These are phyloP conservation scores for Brachirus orientalis DNA, from an alignment of 2,113 vertebrate genomes.

Conservation along the genomic window DNA sequence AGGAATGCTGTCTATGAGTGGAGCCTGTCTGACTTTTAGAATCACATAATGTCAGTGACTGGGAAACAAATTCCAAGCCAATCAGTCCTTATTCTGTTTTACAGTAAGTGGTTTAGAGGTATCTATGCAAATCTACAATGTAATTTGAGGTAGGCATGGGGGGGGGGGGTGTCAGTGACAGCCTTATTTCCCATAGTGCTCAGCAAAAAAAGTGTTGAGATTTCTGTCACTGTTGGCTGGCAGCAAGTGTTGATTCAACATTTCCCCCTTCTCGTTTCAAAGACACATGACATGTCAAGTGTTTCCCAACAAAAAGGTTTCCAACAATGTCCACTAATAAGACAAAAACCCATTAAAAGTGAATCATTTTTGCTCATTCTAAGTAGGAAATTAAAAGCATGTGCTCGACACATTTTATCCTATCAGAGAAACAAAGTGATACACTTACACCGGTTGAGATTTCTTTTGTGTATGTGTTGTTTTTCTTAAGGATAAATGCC, in stretches of 20 bases:
- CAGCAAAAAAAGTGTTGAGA: constrained; percentile 55
- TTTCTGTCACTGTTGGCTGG: constrained; percentile 53
- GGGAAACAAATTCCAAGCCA: constrained; percentile 54
- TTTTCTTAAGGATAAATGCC: constrained; percentile 9
- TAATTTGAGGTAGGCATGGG: constrained; percentile 44
- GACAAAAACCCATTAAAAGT: constrained; percentile 1
- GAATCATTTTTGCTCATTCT: not conserved
- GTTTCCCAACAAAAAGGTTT: constrained; percentile 10
- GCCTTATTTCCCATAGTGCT: constrained; percentile 56
- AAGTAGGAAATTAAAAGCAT: not conserved
- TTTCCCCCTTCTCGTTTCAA: constrained; percentile 40
- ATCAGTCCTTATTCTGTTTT: constrained; percentile 11
- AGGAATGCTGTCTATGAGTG: constrained; percentile 51
- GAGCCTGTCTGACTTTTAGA: constrained; percentile 28
- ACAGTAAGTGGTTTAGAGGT: constrained; percentile 23
- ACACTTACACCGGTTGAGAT: not conserved
- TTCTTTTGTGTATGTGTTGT: not conserved
- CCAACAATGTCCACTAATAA: constrained; percentile 7
- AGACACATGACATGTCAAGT: constrained; percentile 8
- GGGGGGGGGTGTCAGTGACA: constrained; percentile 27
- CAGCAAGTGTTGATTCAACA: constrained; percentile 59
- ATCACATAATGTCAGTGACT: constrained; percentile 36
- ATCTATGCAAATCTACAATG: constrained; percentile 38
- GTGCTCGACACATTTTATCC: not conserved
- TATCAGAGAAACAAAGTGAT: not conserved